Percentiles rank a stretch among this genome's conserved stretches.
Conservation (phyloP, 2,888 invertebrate genomes). For the Andricus quercusramuli region DNA sequence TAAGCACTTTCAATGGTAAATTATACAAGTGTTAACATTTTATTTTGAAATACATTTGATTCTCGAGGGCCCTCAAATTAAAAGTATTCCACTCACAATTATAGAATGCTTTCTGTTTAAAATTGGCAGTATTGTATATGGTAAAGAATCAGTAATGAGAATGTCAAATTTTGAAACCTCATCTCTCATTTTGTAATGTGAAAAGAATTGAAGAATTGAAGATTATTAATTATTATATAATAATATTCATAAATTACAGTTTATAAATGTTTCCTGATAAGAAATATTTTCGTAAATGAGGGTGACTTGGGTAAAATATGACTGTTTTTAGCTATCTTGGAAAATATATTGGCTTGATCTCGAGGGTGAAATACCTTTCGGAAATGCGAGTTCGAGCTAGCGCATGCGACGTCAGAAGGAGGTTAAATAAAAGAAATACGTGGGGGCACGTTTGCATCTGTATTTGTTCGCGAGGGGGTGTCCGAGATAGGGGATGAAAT, state of each 20-base stretch:
- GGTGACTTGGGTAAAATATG: not conserved
- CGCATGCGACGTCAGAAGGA: constrained; percentile 15
- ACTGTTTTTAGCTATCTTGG: not conserved
- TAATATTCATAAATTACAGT: not conserved
- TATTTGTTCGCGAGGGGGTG: constrained; percentile 52
- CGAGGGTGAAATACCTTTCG: constrained; percentile 11
- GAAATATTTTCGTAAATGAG: not conserved
- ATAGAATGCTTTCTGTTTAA: no score
- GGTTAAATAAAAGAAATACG: constrained; percentile 21
- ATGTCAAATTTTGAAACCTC: no score
- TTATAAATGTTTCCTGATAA: not conserved
- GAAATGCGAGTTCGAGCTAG: constrained; percentile 4
- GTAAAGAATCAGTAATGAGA: no score
- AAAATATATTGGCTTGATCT: constrained; percentile 7
- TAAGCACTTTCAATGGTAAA: no score
- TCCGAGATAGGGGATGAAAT: constrained; percentile 56
- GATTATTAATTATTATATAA: no score
- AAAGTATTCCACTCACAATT: no score
- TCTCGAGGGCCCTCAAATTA: no score
- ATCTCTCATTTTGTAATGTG: no score
- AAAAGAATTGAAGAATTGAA: no score
- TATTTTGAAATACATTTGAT: no score
- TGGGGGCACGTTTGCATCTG: constrained; percentile 43
- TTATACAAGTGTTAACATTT: no score
- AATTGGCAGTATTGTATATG: no score